Evolutionary conservation across 2,113 vertebrate genomes (phyloP), one percentile per base, ranked within the genome.

Genomic region (Falco punctatus): DNA sequence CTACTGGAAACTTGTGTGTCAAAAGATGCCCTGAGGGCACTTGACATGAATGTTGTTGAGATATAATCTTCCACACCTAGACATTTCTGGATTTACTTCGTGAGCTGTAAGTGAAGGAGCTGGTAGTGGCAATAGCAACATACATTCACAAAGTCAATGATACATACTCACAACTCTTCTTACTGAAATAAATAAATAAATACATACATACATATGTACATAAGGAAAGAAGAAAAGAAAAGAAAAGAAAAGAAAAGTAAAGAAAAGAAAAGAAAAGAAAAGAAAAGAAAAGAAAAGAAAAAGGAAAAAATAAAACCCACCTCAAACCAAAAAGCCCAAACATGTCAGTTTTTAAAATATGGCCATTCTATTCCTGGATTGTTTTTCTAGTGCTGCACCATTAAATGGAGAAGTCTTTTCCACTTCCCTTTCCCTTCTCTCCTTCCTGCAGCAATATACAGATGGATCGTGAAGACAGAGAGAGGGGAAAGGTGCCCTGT

Each of bases 351-450:
- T 92, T 83, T 48, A 84, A 94, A 86, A 79, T 79, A 77, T 11
- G 35, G 27, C 30, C 27, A 15, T 88, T 84, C 95, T 96, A 35
- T 91, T 96, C 81, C 65, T 93, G 81, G 65, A 42, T 89, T 95
- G 64, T 94, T 96, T 91, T 96, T 92, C 69, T 86, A 78, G 82
- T 80, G 67, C 74, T 85, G 57, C 73, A 75, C 44, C 52, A 78
- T 94, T 94, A 85, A 91, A 94, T 69, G 65, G 30, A 92, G 65
- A 89, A 84, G 44, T 13, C 65, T 92, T 96, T 89, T 82, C 83
- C 70, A 91, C 86, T 96, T 95, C 89, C 94, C 35, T 79, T 94
- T 96, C 86, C 88, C 15, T 17, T 95, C 46, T 70, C 35, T 8
- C 52, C 55, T 95, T 95, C 90, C 94, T 95, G 82, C 10, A 7